phyloP scores from a whole-genome alignment of 2,113 vertebrate species.

The Sarotherodon lohbergeri region DNA sequence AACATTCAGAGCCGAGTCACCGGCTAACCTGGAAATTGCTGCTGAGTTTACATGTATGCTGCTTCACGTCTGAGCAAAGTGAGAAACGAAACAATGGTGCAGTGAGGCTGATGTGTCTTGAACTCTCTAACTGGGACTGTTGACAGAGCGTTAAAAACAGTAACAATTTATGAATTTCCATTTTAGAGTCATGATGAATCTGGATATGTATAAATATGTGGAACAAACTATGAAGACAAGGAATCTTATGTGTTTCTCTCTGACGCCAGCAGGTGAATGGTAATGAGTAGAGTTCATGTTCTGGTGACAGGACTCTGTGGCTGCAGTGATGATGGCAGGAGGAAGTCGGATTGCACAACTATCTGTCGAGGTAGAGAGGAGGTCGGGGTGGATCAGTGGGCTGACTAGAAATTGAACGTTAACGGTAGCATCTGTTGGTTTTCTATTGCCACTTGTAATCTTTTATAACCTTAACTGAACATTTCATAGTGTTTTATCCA shows the following conservation, averaged over 20 bases:
- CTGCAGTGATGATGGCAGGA: neutral
- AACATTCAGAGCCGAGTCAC: neutral
- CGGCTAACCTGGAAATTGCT: neutral
- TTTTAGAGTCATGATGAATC: neutral
- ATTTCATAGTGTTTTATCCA: fast-evolving
- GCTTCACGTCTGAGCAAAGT: neutral
- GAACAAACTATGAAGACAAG: fast-evolving
- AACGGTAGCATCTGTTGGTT: neutral
- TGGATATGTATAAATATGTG: neutral
- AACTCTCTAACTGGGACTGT: fast-evolving
- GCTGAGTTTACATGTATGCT: neutral
- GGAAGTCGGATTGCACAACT: neutral
- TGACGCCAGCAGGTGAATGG: neutral
- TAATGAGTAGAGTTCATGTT: neutral
- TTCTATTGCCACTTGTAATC: neutral
- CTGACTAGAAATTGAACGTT: fast-evolving
- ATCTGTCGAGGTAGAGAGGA: fast-evolving
- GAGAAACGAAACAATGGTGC: neutral
- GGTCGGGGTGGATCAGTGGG: neutral
- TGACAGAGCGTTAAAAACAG: fast-evolving
- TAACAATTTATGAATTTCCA: neutral
- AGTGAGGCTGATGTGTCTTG: neutral
- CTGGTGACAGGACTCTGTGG: neutral
- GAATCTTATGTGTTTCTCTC: neutral
- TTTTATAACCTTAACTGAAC: neutral